Evolutionary conservation across 1,140 invertebrate genomes (phyloP).

Genomic region (Pseudomyrmex pallidus): DNA sequence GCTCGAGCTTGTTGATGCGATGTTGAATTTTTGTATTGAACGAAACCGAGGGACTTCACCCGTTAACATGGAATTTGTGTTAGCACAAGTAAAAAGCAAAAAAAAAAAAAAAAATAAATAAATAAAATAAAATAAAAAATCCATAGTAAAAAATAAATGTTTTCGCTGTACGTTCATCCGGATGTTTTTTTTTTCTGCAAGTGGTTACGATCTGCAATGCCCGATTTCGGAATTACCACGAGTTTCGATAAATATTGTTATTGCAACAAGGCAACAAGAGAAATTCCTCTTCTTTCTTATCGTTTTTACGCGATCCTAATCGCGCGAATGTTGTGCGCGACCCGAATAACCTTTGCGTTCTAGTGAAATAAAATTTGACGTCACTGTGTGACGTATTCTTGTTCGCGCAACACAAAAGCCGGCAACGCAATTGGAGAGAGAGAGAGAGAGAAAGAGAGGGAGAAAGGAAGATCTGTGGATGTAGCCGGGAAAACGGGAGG

Average conservation of each 20-base stretch:
- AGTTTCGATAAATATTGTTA: too few species aligned
- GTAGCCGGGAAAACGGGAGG: constrained; percentile 13
- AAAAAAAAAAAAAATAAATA: not conserved
- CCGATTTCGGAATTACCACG: not conserved
- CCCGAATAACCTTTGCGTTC: not conserved
- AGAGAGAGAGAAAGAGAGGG: constrained; percentile 45
- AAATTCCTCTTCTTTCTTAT: not conserved
- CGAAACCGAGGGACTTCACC: too few species aligned
- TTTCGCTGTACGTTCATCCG: too few species aligned
- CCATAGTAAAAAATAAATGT: too few species aligned
- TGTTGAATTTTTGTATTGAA: too few species aligned
- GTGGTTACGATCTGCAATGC: not conserved
- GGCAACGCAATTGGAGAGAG: constrained; percentile 2
- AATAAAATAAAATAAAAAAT: too few species aligned
- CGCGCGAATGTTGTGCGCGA: not conserved
- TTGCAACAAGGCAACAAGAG: too few species aligned
- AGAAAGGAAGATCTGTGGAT: constrained; percentile 40
- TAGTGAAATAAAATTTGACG: constrained; percentile 54
- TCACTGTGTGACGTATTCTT: constrained; percentile 35
- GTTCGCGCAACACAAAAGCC: constrained; percentile 17
- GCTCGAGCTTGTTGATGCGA: too few species aligned
- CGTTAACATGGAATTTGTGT: too few species aligned
- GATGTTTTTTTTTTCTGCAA: not conserved
- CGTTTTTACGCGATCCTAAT: not conserved
- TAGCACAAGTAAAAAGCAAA: too few species aligned